Conservation (phyloP, 2,113 vertebrate species). For the Siniperca knerii region DNA sequence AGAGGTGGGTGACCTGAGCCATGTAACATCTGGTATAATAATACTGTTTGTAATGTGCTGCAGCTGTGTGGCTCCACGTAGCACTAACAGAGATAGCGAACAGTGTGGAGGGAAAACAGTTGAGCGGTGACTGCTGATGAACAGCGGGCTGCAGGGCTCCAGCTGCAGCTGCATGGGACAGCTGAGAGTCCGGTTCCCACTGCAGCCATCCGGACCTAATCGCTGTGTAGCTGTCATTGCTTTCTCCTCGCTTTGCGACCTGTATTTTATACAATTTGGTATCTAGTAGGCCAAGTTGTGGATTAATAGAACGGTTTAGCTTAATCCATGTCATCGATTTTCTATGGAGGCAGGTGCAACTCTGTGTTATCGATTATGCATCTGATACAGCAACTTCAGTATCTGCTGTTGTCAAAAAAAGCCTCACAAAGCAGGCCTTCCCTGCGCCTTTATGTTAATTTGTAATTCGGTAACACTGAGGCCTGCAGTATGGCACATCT, state of each 20-base stretch:
- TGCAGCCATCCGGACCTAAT: constrained; percentile 5
- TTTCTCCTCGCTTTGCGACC: background rate
- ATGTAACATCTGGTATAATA: background rate
- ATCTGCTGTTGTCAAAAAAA: background rate
- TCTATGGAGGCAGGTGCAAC: constrained; percentile 24
- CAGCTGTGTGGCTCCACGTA: constrained; percentile 1
- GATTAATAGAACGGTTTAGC: too few species aligned
- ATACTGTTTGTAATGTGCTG: background rate
- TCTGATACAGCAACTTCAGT: constrained; percentile 2
- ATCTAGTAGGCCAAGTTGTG: background rate
- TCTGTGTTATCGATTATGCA: background rate
- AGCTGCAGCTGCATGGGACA: constrained; percentile 49
- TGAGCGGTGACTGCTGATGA: constrained; percentile 12
- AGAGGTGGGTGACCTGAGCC: background rate
- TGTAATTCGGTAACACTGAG: background rate
- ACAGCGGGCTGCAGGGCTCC: constrained; percentile 19
- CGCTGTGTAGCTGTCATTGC: constrained; percentile 18
- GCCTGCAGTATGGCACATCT: background rate
- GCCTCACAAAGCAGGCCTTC: background rate
- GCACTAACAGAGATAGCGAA: background rate
- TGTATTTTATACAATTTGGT: background rate
- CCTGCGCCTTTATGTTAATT: constrained; percentile 28
- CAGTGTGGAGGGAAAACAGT: constrained; percentile 20
- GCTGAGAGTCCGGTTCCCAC: constrained; percentile 9
- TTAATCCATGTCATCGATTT: background rate